Percentiles rank a stretch among this genome's conserved stretches.
Evolutionary conservation across 53 echinoderm and acorn worm species (phyloP).

Genomic region (Stichopus horrens): DNA sequence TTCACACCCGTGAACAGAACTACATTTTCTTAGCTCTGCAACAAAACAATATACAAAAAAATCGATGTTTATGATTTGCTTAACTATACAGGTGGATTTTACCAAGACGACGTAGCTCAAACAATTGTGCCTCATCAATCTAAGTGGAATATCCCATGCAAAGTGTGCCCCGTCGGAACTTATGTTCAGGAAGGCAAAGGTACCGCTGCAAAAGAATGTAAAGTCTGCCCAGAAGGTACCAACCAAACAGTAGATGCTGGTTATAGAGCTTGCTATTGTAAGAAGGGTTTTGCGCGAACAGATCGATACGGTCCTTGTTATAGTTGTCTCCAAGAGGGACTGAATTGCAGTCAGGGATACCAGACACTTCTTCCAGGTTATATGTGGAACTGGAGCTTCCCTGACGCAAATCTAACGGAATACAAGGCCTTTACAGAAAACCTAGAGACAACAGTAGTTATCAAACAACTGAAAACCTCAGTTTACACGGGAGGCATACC

Average conservation of each 20-base stretch:
- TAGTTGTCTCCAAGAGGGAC: neutral
- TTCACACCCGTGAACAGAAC: too few species aligned
- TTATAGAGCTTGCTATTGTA: slow-evolving; percentile 18
- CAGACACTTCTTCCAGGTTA: neutral
- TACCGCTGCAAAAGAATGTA: neutral
- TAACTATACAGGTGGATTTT: slow-evolving; percentile 13
- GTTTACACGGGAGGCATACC: slow-evolving; percentile 1
- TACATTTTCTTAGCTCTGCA: too few species aligned
- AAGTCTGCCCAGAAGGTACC: slow-evolving; percentile 3
- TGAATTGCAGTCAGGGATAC: slow-evolving; percentile 11
- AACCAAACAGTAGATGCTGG: slow-evolving; percentile 24
- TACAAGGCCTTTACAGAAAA: neutral
- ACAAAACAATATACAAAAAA: too few species aligned
- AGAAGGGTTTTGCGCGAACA: neutral
- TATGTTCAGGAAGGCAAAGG: neutral
- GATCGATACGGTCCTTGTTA: neutral
- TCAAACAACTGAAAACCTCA: neutral
- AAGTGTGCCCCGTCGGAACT: slow-evolving; percentile 7
- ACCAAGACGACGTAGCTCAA: slow-evolving; percentile 14
- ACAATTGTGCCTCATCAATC: neutral
- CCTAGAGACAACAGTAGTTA: neutral
- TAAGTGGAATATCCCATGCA: neutral
- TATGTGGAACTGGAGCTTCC: slow-evolving; percentile 22
- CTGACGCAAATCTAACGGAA: neutral
- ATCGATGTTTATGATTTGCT: too few species aligned